phyloP scores from a whole-genome alignment of 2,888 invertebrate genomes.

The Anaspis maculata region DNA sequence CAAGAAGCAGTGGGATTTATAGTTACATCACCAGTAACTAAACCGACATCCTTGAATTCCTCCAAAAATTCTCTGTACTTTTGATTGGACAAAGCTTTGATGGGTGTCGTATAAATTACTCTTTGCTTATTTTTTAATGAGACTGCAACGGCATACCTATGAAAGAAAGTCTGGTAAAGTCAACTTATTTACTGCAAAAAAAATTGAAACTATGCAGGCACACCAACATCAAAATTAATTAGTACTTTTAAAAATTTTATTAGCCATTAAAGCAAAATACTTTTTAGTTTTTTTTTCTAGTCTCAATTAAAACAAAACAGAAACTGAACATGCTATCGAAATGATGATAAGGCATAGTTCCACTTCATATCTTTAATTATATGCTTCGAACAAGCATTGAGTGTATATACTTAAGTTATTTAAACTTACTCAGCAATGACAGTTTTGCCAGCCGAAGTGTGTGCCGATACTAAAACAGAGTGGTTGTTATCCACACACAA shows the following conservation, averaged over 20 bases:
- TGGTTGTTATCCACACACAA: constrained; percentile 96
- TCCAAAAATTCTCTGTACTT: constrained; percentile 97
- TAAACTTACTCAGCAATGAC: constrained; percentile 98
- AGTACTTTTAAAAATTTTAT: too few species aligned
- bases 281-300: too few species aligned
- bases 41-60: constrained; percentile 95
- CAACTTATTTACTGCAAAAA: too few species aligned
- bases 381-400: too few species aligned
- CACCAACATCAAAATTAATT: too few species aligned
- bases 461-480: constrained; percentile 96
- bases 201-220: too few species aligned
- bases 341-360: too few species aligned
- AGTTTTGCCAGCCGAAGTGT: constrained; percentile 99
- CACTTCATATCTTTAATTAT: too few species aligned
- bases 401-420: too few species aligned
- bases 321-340: too few species aligned
- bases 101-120: constrained; percentile 99
- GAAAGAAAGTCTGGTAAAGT: not conserved
- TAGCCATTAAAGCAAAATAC: too few species aligned
- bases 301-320: too few species aligned
- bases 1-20: constrained; percentile 97
- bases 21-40: constrained; percentile 98
- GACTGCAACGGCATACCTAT: constrained; percentile 87
- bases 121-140: constrained; percentile 90
- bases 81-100: constrained; percentile 98